Conservation (phyloP, 2,888 invertebrate species). For the Machimus atricapillus region DNA sequence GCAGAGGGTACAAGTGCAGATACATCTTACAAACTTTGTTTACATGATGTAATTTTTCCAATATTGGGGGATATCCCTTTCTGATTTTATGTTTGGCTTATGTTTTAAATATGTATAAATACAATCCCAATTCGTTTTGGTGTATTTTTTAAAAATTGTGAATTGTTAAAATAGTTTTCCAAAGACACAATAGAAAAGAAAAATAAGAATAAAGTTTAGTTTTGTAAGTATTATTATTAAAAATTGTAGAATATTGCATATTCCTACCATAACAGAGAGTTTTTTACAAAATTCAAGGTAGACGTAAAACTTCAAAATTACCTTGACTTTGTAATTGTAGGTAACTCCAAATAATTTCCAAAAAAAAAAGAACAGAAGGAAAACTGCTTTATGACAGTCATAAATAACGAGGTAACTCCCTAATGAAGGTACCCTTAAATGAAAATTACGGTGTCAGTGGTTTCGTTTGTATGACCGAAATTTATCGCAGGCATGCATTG, state of each 20-base stretch:
- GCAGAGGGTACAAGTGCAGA: background rate
- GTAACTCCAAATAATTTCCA: background rate
- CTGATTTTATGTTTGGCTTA: background rate
- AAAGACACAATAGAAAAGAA: too few species aligned
- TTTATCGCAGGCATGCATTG: background rate
- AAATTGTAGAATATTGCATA: too few species aligned
- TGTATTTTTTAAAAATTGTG: background rate
- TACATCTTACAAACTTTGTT: background rate
- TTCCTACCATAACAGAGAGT: too few species aligned
- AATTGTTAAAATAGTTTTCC: background rate
- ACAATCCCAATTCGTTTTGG: background rate
- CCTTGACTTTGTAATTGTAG: background rate
- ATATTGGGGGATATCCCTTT: background rate
- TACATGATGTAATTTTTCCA: background rate
- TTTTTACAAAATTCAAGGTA: background rate
- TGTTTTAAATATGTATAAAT: background rate
- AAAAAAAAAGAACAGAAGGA: background rate
- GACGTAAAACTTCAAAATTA: background rate
- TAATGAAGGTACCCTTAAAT: background rate
- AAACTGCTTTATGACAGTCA: background rate
- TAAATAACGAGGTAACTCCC: background rate
- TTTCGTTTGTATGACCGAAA: background rate
- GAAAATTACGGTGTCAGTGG: background rate
- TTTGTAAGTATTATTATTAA: too few species aligned
- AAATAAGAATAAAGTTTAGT: too few species aligned